These are phyloP conservation scores for Megaptera novaeangliae DNA, from an alignment of 2,113 vertebrate species.

Conservation along the genomic window DNA sequence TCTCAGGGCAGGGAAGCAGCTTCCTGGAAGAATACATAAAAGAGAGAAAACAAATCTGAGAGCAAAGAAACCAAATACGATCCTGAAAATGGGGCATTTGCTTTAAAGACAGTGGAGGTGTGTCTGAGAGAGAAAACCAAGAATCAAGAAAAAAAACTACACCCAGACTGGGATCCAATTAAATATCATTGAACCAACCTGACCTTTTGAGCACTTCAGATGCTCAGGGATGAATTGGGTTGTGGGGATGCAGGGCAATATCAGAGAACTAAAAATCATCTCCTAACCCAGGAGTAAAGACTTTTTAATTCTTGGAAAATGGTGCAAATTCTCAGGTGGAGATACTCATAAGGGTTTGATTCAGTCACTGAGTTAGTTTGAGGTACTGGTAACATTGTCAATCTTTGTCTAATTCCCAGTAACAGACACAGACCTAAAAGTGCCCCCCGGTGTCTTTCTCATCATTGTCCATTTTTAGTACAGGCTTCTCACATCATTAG, in stretches of 20 bases:
- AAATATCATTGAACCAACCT: neutral
- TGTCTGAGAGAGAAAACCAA: neutral
- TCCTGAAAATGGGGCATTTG: neutral
- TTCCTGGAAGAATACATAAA: neutral
- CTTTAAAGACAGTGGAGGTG: neutral
- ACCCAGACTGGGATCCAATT: neutral
- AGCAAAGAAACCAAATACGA: neutral
- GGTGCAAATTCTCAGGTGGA: neutral
- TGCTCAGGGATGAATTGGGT: neutral
- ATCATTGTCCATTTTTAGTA: neutral
- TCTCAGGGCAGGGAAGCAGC: neutral
- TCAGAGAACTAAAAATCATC: neutral
- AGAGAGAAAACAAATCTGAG: neutral
- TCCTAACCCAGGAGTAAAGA: neutral
- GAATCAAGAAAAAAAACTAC: neutral
- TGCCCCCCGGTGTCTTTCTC: neutral
- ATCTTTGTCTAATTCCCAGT: neutral
- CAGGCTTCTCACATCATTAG: neutral
- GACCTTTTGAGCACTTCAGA: neutral
- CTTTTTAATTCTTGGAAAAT: neutral
- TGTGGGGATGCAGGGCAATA: neutral
- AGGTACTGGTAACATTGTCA: neutral
- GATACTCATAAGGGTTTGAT: neutral
- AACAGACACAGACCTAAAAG: neutral
- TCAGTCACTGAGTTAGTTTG: neutral